Conservation (phyloP, 2,113 vertebrate genomes). For the Triplophysa dalaica region DNA sequence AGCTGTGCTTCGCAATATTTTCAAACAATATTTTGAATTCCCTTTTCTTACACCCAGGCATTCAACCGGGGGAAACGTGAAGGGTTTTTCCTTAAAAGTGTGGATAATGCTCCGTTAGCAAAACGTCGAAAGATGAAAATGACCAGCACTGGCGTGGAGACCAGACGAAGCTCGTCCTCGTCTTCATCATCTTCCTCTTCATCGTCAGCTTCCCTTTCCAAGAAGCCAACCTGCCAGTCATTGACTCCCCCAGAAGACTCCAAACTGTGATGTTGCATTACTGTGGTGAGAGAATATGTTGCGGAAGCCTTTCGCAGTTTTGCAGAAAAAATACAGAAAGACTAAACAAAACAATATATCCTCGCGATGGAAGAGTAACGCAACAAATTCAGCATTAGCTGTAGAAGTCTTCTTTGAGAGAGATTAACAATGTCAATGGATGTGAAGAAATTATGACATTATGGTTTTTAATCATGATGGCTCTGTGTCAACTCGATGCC, state of each 20-base stretch:
- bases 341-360: constrained; percentile 16
- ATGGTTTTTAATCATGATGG: constrained; percentile 2
- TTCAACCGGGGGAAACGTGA: constrained; percentile 88
- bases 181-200: constrained; percentile 79
- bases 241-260: constrained; percentile 65
- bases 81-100: constrained; percentile 90
- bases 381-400: neutral
- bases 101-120: constrained; percentile 88
- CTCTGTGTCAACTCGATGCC: constrained; percentile 15
- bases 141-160: constrained; percentile 82
- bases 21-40: neutral
- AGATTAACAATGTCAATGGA: neutral
- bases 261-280: constrained; percentile 42
- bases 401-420: neutral
- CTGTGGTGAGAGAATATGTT: neutral
- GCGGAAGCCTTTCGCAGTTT: neutral
- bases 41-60: constrained; percentile 68
- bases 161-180: constrained; percentile 79
- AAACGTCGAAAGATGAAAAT: constrained; percentile 88
- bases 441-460: neutral
- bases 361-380: neutral
- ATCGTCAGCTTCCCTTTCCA: constrained; percentile 59
- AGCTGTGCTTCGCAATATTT: too few relatives aligned
- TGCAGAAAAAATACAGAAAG: too few relatives aligned
- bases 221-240: constrained; percentile 64